Conservation (phyloP, 2,113 vertebrate species). For the human region DNA sequence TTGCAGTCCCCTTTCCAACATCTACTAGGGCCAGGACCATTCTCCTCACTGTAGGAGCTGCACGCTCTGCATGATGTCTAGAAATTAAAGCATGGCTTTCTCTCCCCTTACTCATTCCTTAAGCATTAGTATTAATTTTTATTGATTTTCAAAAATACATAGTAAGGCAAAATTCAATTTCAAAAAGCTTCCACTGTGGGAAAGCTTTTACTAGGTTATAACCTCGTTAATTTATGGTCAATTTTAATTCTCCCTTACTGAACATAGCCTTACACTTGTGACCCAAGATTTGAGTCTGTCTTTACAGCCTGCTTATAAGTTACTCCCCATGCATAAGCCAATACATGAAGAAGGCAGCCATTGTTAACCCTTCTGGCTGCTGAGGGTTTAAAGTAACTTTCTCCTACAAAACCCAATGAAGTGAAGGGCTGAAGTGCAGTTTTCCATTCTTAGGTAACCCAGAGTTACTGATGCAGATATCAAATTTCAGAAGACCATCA, state of each 20-base stretch:
- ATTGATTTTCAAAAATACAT: constrained; percentile 67
- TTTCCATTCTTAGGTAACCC: accelerated
- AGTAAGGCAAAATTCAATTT: constrained; percentile 45
- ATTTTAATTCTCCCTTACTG: constrained; percentile 40
- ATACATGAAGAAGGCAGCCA: neutral
- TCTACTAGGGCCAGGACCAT: accelerated
- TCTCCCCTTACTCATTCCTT: neutral
- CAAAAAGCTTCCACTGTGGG: constrained; percentile 26
- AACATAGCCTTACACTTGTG: neutral
- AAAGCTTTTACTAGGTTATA: constrained; percentile 58
- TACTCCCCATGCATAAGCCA: neutral
- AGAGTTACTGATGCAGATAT: accelerated
- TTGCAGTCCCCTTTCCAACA: accelerated
- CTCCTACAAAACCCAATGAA: accelerated
- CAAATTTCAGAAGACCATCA: too few relatives aligned
- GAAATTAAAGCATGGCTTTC: neutral
- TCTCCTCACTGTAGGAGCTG: accelerated
- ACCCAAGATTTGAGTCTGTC: neutral
- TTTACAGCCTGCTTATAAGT: neutral
- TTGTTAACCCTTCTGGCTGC: neutral
- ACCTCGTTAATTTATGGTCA: constrained; percentile 54
- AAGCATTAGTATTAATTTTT: constrained; percentile 64
- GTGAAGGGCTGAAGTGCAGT: accelerated
- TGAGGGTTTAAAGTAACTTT: neutral
- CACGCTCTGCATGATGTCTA: neutral